Evolutionary conservation across 30 jellyfish, hydroid and myxozoan species (phyloP).

Genomic region (Morbakka virulenta): DNA sequence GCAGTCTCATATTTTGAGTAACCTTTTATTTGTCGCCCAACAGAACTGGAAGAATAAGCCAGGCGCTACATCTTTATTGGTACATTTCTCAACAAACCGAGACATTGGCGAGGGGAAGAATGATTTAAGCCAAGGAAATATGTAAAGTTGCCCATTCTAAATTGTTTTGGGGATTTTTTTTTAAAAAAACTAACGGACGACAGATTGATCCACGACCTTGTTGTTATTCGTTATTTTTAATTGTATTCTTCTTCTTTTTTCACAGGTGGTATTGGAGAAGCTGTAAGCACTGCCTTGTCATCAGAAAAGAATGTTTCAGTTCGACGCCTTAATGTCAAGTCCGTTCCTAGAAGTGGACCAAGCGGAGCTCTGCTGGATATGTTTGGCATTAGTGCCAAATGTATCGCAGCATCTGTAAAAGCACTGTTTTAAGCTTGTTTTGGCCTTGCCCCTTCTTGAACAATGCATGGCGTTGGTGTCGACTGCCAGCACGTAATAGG

Average conservation of each 20-base stretch:
- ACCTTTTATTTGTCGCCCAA: too few species aligned
- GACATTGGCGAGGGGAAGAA: too few species aligned
- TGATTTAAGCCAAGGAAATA: too few species aligned
- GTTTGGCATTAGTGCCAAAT: slow-evolving; percentile 92
- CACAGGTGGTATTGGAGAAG: slow-evolving; percentile 99
- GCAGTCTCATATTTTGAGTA: too few species aligned
- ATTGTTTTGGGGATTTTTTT: not conserved
- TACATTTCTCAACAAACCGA: too few species aligned
- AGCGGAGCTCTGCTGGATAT: slow-evolving; percentile 81
- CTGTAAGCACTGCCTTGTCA: slow-evolving; percentile 79
- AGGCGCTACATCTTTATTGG: too few species aligned
- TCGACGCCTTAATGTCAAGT: slow-evolving; percentile 63
- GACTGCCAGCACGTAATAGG: too few species aligned
- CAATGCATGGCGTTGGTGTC: too few species aligned
- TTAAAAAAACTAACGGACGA: not conserved
- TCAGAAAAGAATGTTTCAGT: slow-evolving; percentile 71
- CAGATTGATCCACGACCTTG: not conserved
- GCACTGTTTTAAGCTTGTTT: slow-evolving; percentile 1
- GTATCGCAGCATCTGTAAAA: slow-evolving; percentile 76
- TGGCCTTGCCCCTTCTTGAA: too few species aligned
- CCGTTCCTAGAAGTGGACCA: slow-evolving; percentile 90
- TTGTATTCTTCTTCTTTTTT: not conserved
- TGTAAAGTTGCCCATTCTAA: too few species aligned
- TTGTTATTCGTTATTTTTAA: not conserved
- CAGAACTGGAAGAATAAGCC: too few species aligned